These are phyloP conservation scores for Anas bahamensis DNA, from an alignment of 2,797 vertebrate species.

Conservation along the genomic window DNA sequence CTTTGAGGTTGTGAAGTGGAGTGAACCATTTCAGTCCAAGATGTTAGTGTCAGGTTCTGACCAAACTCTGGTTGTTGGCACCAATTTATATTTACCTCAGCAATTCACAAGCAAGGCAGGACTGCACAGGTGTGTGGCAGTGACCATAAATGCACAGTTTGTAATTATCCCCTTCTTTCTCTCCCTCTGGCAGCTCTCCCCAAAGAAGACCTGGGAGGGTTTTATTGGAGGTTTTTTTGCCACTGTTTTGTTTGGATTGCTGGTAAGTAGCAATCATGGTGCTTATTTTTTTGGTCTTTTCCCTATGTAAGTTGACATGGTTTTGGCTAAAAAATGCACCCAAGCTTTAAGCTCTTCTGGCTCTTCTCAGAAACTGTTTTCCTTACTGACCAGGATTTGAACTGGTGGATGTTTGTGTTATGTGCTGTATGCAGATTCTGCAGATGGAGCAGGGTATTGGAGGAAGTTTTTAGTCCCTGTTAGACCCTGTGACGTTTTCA, in stretches of 20 bases:
- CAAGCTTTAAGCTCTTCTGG: neutral
- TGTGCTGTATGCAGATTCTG: neutral
- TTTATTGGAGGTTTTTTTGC: conserved; percentile 97
- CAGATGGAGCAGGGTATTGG: neutral
- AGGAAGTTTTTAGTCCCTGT: neutral
- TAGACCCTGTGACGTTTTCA: neutral
- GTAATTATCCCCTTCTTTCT: neutral
- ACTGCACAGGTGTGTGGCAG: neutral
- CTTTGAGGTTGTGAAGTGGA: neutral
- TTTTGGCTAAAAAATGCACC: neutral
- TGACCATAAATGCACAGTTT: neutral
- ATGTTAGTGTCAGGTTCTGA: neutral
- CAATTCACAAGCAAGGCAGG: neutral
- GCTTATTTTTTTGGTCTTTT: neutral
- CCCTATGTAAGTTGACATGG: neutral
- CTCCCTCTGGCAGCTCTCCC: conserved; percentile 87
- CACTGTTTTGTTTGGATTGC: conserved; percentile 92
- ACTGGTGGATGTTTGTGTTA: neutral
- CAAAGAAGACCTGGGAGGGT: conserved; percentile 99
- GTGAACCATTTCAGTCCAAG: rapidly evolving
- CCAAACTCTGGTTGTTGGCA: neutral
- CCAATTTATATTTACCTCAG: neutral
- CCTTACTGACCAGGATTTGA: neutral
- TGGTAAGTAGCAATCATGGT: conserved; percentile 80
- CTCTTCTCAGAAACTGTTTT: neutral